phyloP scores from a whole-genome alignment of 1,140 invertebrate species.

The Penaeus japonicus region DNA sequence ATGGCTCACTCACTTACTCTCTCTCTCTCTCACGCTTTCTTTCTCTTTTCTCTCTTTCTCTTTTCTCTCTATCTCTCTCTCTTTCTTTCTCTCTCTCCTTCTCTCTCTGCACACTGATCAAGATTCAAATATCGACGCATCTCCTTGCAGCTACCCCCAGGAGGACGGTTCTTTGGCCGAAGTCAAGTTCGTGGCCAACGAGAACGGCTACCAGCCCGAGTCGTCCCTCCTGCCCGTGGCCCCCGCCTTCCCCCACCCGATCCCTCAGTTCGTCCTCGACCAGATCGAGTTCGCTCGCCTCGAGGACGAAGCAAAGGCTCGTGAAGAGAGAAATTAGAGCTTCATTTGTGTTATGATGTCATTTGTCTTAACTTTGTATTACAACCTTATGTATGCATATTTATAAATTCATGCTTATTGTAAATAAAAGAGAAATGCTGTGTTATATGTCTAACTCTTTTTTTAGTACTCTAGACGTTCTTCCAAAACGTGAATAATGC shows the following conservation, averaged over 20 bases:
- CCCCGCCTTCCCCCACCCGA: neutral
- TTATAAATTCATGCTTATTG: too few species aligned
- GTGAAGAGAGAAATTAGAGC: neutral
- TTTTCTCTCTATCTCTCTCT: too few species aligned
- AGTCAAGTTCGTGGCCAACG: neutral
- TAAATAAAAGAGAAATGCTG: too few species aligned
- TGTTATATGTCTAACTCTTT: too few species aligned
- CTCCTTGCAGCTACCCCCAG: neutral
- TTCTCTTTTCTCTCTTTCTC: too few species aligned
- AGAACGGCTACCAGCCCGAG: slow-evolving; percentile 1
- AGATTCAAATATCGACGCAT: neutral
- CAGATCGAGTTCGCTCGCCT: slow-evolving; percentile 1
- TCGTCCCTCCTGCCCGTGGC: neutral
- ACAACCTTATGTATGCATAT: neutral
- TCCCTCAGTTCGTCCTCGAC: slow-evolving; percentile 7
- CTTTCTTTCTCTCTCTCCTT: too few species aligned
- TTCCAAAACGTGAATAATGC: too few species aligned
- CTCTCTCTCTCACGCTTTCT: too few species aligned
- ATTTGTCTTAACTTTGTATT: neutral
- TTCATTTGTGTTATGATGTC: neutral
- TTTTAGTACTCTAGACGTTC: too few species aligned
- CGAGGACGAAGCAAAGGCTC: neutral
- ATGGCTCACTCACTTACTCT: too few species aligned
- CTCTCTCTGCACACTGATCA: too few species aligned
- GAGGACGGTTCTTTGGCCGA: neutral